Base-by-base conservation (phyloP, 2,797 vertebrate species). In the Sus cebifrons region DNA sequence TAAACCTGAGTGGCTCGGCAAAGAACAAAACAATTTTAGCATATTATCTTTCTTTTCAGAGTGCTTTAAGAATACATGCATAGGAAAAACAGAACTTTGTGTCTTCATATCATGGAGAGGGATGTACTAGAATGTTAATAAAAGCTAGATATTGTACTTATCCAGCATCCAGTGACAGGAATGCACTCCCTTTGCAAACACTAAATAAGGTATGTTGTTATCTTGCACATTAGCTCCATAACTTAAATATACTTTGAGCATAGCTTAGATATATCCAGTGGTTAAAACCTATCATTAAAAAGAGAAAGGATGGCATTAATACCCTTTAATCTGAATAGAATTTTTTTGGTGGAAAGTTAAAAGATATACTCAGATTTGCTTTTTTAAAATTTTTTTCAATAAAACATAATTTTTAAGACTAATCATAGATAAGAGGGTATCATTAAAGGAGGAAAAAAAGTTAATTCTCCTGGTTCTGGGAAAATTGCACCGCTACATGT, bases 91-190 rank as follows among this genome's bases (percentile, higher is more conserved):
- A 54, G 21, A 40, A 73, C 40, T 77, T 94, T 95, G 74, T 89
- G 44, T 78, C 75, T 89, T 96, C 29, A 58, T 49, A 91, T 54
- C 36, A 65, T 86, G 32, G 71, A 82, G 49, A 68, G 20, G 67
- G 25, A 95, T 93, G n/a, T 40, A 89, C 67, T 65, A 74, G 36
- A 96, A 65, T 70, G 32, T 52, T 97, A 94, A 85, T 89, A 95
- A 96, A 96, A 96, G 21, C 12, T 71, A 84, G 23, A 44, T 79
- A 70, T 54, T 94, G 6, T 70, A 56, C 68, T 96, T 32, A 94
- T 77, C 13, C 23, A 79, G 21, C 32, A 58, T 44, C 21, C 17
- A 94, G 32, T 73, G 86, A 94, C 49, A 93, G 16, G 11, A 92
- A 73, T 91, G 32, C 62, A 83, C 32, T 89, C 8, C 78, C 23